Evolutionary conservation across 2,888 invertebrate species (phyloP).

Genomic region (Schizaphis graminum): DNA sequence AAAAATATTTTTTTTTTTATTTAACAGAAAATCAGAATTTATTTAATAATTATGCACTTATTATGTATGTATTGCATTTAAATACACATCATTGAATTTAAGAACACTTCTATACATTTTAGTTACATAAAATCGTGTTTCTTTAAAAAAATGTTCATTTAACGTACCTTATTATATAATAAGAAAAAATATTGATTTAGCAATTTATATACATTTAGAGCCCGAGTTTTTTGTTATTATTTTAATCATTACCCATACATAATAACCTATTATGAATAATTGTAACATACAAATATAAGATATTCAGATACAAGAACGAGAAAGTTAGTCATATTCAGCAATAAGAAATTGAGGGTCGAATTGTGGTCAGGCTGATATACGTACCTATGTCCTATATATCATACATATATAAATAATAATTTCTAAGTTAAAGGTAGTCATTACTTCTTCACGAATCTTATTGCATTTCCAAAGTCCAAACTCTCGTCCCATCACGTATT

Average conservation of each 20-base stretch:
- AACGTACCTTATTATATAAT: neutral
- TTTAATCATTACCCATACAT: neutral
- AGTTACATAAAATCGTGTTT: neutral
- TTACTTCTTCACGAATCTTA: neutral
- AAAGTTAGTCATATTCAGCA: neutral
- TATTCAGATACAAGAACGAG: neutral
- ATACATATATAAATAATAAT: slow-evolving; percentile 37
- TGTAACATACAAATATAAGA: neutral
- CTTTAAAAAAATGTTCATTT: neutral
- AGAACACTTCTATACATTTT: neutral
- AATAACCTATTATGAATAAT: neutral
- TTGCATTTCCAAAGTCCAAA: neutral
- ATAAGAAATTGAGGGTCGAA: neutral
- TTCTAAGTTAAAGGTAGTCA: slow-evolving; percentile 20
- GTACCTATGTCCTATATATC: neutral
- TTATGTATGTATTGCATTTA: neutral
- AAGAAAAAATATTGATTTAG: neutral
- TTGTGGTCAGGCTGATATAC: neutral
- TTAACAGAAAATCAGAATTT: neutral
- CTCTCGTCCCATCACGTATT: neutral
- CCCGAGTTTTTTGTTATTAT: neutral
- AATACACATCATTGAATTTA: neutral
- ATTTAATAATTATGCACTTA: neutral
- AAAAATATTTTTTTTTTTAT: neutral
- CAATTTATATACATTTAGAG: neutral